Percentiles rank a stretch among this genome's conserved stretches.
phyloP scores from a whole-genome alignment of 2,113 vertebrate genomes.

The Sula dactylatra region DNA sequence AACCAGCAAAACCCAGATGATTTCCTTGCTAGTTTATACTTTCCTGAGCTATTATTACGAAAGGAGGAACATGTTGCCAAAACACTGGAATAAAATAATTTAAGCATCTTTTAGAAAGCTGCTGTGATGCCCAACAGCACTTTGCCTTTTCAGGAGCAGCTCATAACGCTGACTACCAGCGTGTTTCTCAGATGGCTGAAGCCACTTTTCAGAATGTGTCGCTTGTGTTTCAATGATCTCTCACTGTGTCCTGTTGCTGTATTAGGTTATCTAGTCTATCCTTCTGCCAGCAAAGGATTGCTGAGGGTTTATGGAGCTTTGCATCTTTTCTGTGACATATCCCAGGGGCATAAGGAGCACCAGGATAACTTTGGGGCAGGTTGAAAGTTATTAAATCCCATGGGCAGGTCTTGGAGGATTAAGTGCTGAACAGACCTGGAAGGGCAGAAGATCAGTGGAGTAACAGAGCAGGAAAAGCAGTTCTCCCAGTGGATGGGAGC shows the following conservation, averaged over 20 bases:
- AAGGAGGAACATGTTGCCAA: not conserved
- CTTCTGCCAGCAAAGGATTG: not conserved
- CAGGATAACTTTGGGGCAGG: not conserved
- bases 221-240: not conserved
- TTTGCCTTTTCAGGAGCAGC: not conserved
- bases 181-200: not conserved
- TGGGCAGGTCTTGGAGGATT: not conserved
- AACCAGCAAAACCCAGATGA: not conserved
- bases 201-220: not conserved
- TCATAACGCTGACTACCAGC: rapidly evolving
- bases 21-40: not conserved
- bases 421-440: not conserved
- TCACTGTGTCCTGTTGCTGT: not conserved
- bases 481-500: not conserved
- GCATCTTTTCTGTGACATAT: not conserved
- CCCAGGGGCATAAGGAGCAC: not conserved
- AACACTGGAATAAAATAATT: not conserved
- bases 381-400: not conserved
- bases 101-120: not conserved
- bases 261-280: not conserved
- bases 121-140: not conserved
- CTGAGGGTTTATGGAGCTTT: not conserved
- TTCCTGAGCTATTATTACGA: not conserved
- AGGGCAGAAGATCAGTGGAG: not conserved
- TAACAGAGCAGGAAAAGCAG: not conserved